Percentiles rank a stretch among this genome's conserved stretches.
Conservation (phyloP, 2,113 vertebrate species). For the Oenanthe melanoleuca region DNA sequence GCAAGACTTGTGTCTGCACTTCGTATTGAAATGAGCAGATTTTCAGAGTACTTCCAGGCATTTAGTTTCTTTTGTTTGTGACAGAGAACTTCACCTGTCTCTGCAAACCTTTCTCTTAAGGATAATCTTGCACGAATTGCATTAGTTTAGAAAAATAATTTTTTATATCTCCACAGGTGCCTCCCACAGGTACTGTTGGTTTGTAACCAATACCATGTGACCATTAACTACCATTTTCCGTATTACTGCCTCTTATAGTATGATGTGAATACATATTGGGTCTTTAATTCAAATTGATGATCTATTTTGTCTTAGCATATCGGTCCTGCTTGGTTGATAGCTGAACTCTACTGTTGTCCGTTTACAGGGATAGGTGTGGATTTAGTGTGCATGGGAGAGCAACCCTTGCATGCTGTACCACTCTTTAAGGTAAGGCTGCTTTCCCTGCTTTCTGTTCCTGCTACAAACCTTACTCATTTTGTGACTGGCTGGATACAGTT, state of each 20-base stretch:
- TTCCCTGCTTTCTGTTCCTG: neutral
- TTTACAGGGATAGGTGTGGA: conserved; percentile 93
- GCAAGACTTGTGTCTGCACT: neutral
- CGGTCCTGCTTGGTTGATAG: neutral
- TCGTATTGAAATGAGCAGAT: neutral
- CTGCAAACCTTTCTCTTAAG: neutral
- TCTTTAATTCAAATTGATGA: neutral
- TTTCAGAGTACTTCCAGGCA: neutral
- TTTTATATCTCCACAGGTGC: neutral
- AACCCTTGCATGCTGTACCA: conserved; percentile 93
- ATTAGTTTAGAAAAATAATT: neutral
- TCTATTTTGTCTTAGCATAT: neutral
- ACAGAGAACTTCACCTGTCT: neutral
- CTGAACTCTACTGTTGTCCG: neutral
- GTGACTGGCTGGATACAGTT: neutral
- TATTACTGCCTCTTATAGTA: neutral
- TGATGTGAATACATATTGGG: neutral
- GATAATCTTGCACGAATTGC: neutral
- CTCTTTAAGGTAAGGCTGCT: conserved; percentile 88
- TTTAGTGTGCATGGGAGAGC: conserved; percentile 97
- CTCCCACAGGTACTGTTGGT: neutral
- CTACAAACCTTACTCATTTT: neutral
- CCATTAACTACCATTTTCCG: neutral
- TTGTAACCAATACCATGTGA: neutral
- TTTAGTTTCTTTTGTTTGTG: neutral